Percentiles rank a stretch among this genome's conserved stretches.
These are phyloP conservation scores for Xyliphius kryptos DNA, from an alignment of 2,113 vertebrate species.

Conservation along the genomic window DNA sequence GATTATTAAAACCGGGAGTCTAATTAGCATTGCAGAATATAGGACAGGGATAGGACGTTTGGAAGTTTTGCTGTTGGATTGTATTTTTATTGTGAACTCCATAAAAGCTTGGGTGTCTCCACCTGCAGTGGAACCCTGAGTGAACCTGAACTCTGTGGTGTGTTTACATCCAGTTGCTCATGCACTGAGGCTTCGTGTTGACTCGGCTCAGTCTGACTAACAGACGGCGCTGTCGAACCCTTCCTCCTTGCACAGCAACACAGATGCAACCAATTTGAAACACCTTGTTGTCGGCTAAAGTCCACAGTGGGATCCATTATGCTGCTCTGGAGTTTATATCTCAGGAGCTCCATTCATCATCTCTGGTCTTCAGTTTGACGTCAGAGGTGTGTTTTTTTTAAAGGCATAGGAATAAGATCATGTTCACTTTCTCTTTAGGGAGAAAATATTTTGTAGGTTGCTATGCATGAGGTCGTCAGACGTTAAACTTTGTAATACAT, in stretches of 20 bases:
- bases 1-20: no score
- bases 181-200: conserved; percentile 11
- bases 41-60: no score
- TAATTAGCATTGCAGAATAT: no score
- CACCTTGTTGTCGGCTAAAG: conserved; percentile 36
- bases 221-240: conserved; percentile 20
- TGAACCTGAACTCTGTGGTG: background rate
- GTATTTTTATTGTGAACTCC: no score
- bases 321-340: conserved; percentile 30
- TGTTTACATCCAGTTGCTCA: conserved; percentile 12
- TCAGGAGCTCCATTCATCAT: conserved; percentile 33
- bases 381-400: conserved; percentile 17
- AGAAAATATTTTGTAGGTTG: conserved; percentile 41
- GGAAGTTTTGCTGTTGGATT: no score
- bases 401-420: conserved; percentile 26
- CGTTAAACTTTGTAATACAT: conserved; percentile 15
- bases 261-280: conserved; percentile 42
- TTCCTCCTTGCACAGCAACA: conserved; percentile 35
- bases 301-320: conserved; percentile 30
- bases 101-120: no score
- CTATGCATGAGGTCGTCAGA: conserved; percentile 30
- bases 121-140: no score
- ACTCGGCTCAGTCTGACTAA: conserved; percentile 10
- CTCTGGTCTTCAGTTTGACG: conserved; percentile 12
- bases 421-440: conserved; percentile 19